Base-by-base conservation (phyloP, 2,888 invertebrate species). In the Scaptomyza tumidula region DNA sequence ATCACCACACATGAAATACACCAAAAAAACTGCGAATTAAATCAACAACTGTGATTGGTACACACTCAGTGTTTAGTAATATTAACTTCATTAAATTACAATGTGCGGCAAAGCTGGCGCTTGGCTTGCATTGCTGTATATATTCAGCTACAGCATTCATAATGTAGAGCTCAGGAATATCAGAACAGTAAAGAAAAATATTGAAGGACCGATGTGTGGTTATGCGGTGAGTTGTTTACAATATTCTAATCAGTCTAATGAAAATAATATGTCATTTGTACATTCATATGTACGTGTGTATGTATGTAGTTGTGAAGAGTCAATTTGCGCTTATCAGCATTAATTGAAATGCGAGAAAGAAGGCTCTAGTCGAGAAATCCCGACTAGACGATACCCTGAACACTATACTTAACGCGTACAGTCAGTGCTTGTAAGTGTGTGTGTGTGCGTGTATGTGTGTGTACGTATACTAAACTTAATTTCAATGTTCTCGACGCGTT, bases 191-290 rank as follows among this genome's bases (percentile, higher is more conserved):
- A 27, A 50, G 6, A 77, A 72, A 35, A 68, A 71, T 0, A 64
- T 72, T 55, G 60, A 75, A 53, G 78, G 73, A 29, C 53, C 76
- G n/a, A 76, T 85, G 19, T 90, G 90, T 50, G 90, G 90, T 16
- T 90, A 90, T 80, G 62, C 78, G 83, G 90, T 90, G 68, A 81
- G 86, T 77, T 41, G 1, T n/a, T 27, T 49, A 9, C 9, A 14
- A 3, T 33, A n/a, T 6, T 16, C n/a, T n/a, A n/a, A n/a, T n/a
- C n/a, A n/a, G n/a, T n/a, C n/a, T n/a, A n/a, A n/a, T n/a, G n/a
- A n/a, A n/a, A n/a, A n/a, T n/a, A 6, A 53, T 14, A 33, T 31
- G 27, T 9, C 43, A 3, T 24, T 19, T 44, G 9, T 54, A 24
- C 11, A 14, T 9, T 10, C 16, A 10, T 13, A 13, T n/a, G n/a